Percentiles rank a stretch among this genome's conserved stretches.
Conservation (phyloP, 2,888 invertebrate genomes). For the Nomada fucata region DNA sequence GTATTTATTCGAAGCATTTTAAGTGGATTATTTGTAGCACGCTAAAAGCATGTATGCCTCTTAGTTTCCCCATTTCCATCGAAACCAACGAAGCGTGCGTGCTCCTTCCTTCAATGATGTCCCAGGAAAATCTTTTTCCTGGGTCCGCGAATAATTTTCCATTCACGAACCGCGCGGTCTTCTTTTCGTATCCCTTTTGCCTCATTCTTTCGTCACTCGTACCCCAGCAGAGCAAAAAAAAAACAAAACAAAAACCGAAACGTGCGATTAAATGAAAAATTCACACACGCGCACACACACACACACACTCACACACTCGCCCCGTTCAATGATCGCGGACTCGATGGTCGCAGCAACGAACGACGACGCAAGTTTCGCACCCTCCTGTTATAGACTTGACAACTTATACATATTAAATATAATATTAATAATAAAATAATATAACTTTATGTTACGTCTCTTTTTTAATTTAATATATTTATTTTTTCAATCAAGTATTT, state of each 20-base stretch:
- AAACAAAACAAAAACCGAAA: too few species aligned
- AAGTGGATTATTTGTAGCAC: constrained; percentile 21
- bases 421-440: constrained; percentile 79
- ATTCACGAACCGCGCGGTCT: background rate
- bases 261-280: too few species aligned
- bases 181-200: too few species aligned
- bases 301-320: too few species aligned
- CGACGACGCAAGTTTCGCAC: constrained; percentile 59
- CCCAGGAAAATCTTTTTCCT: too few species aligned
- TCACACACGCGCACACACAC: too few species aligned
- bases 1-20: constrained; percentile 46
- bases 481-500: constrained; percentile 84
- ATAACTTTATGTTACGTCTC: constrained; percentile 81
- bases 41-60: constrained; percentile 23
- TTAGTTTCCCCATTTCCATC: background rate
- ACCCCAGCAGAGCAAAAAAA: too few species aligned
- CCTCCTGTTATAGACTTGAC: constrained; percentile 81
- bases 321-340: background rate
- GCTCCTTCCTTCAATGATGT: background rate
- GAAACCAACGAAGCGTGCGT: constrained; percentile 26
- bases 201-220: too few species aligned
- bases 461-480: constrained; percentile 84
- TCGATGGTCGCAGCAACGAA: constrained; percentile 46
- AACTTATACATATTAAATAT: constrained; percentile 68
- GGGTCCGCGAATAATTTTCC: too few species aligned